Conservation (phyloP, 1,140 invertebrate species). For the Pogonomyrmex californicus region DNA sequence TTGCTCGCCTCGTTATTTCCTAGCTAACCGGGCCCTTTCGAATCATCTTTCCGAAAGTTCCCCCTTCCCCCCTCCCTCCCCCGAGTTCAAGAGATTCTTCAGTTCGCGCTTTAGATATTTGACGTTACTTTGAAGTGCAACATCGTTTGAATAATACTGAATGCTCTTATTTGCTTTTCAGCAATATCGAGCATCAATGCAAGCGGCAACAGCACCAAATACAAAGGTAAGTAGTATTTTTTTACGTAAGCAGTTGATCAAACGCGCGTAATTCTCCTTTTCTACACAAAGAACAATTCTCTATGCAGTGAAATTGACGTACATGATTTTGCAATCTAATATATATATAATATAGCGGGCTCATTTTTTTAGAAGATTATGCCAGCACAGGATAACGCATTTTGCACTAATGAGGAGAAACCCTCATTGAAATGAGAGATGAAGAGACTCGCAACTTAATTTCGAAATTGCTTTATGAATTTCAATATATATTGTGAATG, state of each 20-base stretch:
- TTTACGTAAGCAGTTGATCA: not conserved
- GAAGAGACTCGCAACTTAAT: constrained; percentile 8
- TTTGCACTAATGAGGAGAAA: not conserved
- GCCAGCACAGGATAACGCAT: not conserved
- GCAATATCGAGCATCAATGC: constrained; percentile 79
- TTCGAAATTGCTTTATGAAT: constrained; percentile 26
- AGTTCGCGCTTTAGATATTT: not conserved
- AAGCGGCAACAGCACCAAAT: constrained; percentile 77
- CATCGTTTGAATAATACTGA: constrained; percentile 57
- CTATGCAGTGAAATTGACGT: not conserved
- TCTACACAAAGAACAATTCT: not conserved
- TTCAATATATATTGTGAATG: not conserved
- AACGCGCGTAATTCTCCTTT: not conserved
- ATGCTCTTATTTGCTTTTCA: constrained; percentile 75
- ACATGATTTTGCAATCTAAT: not conserved
- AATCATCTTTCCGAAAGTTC: not conserved
- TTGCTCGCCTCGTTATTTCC: constrained; percentile 50
- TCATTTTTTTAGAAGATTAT: not conserved
- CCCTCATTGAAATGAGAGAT: too few relatives aligned
- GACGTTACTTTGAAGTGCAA: constrained; percentile 21
- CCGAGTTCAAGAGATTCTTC: constrained; percentile 18
- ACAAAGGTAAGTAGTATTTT: constrained; percentile 80
- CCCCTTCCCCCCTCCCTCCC: too few relatives aligned
- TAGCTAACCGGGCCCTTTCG: not conserved
- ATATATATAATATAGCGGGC: not conserved